Conservation (phyloP, 2,113 vertebrate genomes). For the Rhizomys pruinosus region DNA sequence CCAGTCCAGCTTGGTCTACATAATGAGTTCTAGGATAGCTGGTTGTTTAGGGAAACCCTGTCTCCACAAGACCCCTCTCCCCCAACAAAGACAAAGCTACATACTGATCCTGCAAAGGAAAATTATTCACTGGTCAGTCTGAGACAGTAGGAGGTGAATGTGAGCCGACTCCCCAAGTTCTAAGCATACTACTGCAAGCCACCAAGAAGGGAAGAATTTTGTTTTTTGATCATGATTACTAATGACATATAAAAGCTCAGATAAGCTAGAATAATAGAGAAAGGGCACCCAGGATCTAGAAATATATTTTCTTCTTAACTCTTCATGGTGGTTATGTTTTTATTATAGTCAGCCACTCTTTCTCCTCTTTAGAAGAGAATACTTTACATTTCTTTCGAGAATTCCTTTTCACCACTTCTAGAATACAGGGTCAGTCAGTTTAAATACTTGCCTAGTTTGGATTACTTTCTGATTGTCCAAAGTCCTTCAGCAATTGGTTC, state of each 20-base stretch:
- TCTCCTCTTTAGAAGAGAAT: not conserved
- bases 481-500: not conserved
- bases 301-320: not conserved
- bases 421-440: not conserved
- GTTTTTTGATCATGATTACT: not conserved
- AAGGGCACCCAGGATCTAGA: not conserved
- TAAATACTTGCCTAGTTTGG: not conserved
- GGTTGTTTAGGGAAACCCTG: no score
- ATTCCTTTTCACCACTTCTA: not conserved
- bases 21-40: no score
- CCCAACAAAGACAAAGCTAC: not conserved
- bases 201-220: not conserved
- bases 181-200: not conserved
- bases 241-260: not conserved
- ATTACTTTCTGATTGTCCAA: not conserved
- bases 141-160: not conserved
- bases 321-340: not conserved
- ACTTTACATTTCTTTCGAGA: conserved; percentile 1
- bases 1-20: no score
- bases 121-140: not conserved
- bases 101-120: not conserved
- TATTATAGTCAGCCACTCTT: not conserved
- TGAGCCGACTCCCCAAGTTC: not conserved
- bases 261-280: not conserved
- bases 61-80: no score